Base-by-base conservation (phyloP, 2,797 vertebrate genomes). In the Pelodytes ibericus region DNA sequence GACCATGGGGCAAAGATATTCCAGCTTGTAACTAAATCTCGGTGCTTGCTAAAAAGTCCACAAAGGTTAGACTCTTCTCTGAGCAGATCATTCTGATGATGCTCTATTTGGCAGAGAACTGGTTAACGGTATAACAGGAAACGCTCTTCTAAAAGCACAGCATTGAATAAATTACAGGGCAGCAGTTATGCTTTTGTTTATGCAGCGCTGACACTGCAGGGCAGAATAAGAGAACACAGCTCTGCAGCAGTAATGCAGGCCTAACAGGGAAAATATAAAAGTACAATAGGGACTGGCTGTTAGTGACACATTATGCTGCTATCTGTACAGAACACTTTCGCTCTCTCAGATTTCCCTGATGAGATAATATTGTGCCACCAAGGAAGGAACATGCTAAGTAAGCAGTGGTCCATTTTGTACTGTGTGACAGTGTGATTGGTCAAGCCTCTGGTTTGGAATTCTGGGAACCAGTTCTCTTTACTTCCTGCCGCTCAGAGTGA, bases 321-420 rank as follows among this genome's bases (percentile, higher is more conserved):
- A 68, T 68, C 47, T 56, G 65, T 29, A 24, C 20, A 53, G 20
- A 22, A 53, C 11, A 31, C 44, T 68, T 16, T 9, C 8, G 20
- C 26, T 36, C 20, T 39, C 49, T 18, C 33, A 30, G 49, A 41
- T 67, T 27, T 47, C 22, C 26, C 26, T 6, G 41, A 49, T 70
- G 16, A 41, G 51, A 58, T 70, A 24, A 33, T 58, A 58, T 30
- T 16, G 29, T 31, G 47, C 39, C 51, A 24, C 49, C 20, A 26
- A 16, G 18, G 47, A 56, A 30, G 29, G 27, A 22, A 53, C 15
- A 70, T 57, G 67, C 57, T 31, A 70, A 24, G 49, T 25, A 31
- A 29, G 36, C 31, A n/a, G 29, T 18, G n/a, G 67, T 13, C 30
- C n/a, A 30, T 15, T 25, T 68, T 68, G 27, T 68, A 18, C 3